phyloP scores from a whole-genome alignment of 2,888 invertebrate genomes.

The Syrphus vitripennis region DNA sequence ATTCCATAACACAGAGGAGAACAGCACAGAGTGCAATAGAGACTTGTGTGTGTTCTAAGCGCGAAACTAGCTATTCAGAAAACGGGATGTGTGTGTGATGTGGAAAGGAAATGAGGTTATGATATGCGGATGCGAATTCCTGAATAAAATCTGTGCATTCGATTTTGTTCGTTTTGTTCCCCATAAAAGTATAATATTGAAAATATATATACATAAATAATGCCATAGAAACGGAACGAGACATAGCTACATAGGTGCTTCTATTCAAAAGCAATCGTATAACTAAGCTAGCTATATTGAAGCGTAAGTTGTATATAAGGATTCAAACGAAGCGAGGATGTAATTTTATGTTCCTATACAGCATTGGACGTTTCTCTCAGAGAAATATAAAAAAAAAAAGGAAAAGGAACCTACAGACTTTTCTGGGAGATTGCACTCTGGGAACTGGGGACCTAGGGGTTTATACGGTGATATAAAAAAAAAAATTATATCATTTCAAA shows the following conservation, averaged over 20 bases:
- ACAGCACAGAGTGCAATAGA: constrained; percentile 20
- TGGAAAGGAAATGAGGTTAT: constrained; percentile 57
- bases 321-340: constrained; percentile 3
- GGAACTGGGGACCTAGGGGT: no score
- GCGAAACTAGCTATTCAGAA: constrained; percentile 45
- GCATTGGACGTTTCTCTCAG: constrained; percentile 10
- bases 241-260: not conserved
- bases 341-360: no score
- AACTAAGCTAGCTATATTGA: constrained; percentile 15
- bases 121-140: constrained; percentile 56
- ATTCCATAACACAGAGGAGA: constrained; percentile 5
- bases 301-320: not conserved
- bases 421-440: not conserved
- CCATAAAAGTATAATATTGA: not conserved
- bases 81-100: constrained; percentile 16
- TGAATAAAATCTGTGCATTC: constrained; percentile 55
- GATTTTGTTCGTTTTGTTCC: constrained; percentile 33
- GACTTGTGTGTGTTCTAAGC: constrained; percentile 10
- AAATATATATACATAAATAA: not conserved
- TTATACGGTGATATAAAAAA: not conserved
- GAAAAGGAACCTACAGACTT: not conserved
- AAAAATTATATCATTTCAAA: constrained; percentile 30
- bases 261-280: constrained; percentile 30
- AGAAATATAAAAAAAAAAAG: not conserved
- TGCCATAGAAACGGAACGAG: not conserved